Conservation (phyloP, 2,113 vertebrate species). For the Laticauda colubrina region DNA sequence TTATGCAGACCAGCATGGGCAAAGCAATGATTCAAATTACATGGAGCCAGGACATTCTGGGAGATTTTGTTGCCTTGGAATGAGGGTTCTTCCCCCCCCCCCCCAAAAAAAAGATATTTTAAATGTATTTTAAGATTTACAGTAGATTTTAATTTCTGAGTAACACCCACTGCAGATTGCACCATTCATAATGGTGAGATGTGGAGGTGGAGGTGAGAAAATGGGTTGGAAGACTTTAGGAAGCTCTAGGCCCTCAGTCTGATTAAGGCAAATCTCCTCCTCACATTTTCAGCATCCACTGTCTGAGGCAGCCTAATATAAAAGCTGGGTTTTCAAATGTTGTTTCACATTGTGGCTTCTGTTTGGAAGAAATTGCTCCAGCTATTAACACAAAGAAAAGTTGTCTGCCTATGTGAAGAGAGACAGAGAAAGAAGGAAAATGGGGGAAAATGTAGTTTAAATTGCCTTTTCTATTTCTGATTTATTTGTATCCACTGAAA, state of each 20-base stretch:
- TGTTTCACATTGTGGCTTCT: conserved; percentile 18
- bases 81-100: not conserved
- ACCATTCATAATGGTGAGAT: not conserved
- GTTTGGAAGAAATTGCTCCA: conserved; percentile 16
- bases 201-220: not conserved
- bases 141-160: not conserved
- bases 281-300: not conserved
- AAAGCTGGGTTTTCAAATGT: not conserved
- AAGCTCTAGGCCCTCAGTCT: not conserved
- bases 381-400: conserved; percentile 12
- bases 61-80: not conserved
- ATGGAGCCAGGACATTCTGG: not conserved
- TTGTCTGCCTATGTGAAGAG: not conserved
- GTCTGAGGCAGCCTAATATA: not conserved
- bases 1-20: not conserved
- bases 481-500: conserved; percentile 1
- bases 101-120: not conserved
- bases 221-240: not conserved
- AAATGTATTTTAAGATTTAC: not conserved
- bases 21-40: not conserved
- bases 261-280: not conserved
- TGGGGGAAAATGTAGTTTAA: conserved; percentile 32
- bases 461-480: conserved; percentile 40
- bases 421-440: not conserved
- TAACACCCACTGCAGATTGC: not conserved